phyloP scores from a whole-genome alignment of 2,888 invertebrate genomes.

The Augiades crinisus region DNA sequence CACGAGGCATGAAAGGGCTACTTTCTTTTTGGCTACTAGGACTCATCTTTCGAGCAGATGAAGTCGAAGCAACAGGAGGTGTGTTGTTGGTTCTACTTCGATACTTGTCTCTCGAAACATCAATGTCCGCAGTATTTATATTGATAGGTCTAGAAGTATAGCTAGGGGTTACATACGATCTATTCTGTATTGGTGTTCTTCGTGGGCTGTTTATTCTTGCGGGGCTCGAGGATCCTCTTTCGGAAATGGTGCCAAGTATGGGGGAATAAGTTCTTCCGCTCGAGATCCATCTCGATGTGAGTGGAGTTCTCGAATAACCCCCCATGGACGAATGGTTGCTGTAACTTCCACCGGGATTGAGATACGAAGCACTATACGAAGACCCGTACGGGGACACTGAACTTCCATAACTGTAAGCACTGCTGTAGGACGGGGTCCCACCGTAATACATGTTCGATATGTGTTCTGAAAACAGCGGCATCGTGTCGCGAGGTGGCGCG shows the following conservation, averaged over 20 bases:
- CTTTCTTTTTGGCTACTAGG: slow-evolving; percentile 55
- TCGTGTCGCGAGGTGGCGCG: slow-evolving; percentile 53
- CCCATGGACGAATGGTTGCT: slow-evolving; percentile 74
- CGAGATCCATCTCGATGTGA: slow-evolving; percentile 62
- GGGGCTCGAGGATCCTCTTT: slow-evolving; percentile 60
- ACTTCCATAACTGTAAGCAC: slow-evolving; percentile 70
- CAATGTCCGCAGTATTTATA: slow-evolving; percentile 93
- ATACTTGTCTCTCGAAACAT: slow-evolving; percentile 87
- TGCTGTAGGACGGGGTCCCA: slow-evolving; percentile 72
- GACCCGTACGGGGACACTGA: slow-evolving; percentile 60
- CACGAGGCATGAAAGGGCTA: slow-evolving; percentile 68
- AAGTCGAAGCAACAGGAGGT: slow-evolving; percentile 34
- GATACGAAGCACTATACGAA: slow-evolving; percentile 74
- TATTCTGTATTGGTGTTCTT: slow-evolving; percentile 73
- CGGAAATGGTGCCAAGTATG: slow-evolving; percentile 86
- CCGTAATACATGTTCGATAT: slow-evolving; percentile 82
- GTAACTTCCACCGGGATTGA: slow-evolving; percentile 72
- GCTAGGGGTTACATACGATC: slow-evolving; percentile 64
- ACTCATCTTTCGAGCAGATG: slow-evolving; percentile 42
- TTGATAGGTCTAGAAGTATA: slow-evolving; percentile 84
- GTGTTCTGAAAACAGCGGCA: slow-evolving; percentile 87
- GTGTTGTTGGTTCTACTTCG: slow-evolving; percentile 50
- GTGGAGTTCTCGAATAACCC: slow-evolving; percentile 78
- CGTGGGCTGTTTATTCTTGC: slow-evolving; percentile 68
- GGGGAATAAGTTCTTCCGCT: slow-evolving; percentile 84